Conservation (phyloP, 2,113 vertebrate species). For the Poeciliopsis prolifica region DNA sequence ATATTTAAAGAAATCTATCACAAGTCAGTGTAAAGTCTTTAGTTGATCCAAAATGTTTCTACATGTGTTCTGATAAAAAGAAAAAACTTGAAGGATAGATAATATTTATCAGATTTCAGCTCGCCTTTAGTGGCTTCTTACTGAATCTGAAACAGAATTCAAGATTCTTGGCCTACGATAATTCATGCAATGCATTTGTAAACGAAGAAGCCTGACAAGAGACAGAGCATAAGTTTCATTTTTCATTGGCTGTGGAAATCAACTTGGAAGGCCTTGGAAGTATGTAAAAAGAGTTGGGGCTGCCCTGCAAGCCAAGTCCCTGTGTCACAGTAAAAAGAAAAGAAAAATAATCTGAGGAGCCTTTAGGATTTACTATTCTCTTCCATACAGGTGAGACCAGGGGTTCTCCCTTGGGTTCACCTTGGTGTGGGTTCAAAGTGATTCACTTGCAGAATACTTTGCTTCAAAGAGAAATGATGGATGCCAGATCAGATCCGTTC, state of each 20-base stretch:
- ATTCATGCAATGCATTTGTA: not conserved
- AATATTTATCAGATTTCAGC: not conserved
- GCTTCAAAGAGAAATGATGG: slow-evolving; percentile 77
- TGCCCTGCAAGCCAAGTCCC: slow-evolving; percentile 63
- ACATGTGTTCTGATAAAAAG: not conserved
- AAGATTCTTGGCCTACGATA: not conserved
- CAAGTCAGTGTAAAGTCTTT: too few species aligned
- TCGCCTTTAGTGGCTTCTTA: not conserved
- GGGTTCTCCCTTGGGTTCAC: slow-evolving; percentile 61
- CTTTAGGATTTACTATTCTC: slow-evolving; percentile 78
- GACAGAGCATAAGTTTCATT: slow-evolving; percentile 37
- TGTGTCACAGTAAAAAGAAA: slow-evolving; percentile 46
- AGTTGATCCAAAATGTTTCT: not conserved
- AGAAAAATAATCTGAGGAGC: slow-evolving; percentile 24
- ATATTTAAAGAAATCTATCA: not conserved
- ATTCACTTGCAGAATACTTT: slow-evolving; percentile 65
- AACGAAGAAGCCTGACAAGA: slow-evolving; percentile 9
- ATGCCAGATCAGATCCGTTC: slow-evolving; percentile 77
- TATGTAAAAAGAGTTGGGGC: slow-evolving; percentile 54
- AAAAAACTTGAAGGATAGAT: not conserved
- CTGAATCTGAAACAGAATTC: not conserved
- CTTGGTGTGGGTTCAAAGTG: slow-evolving; percentile 78
- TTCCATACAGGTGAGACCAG: slow-evolving; percentile 66
- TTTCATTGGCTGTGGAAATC: slow-evolving; percentile 57
- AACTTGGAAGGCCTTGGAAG: slow-evolving; percentile 37